Evolutionary conservation across 2,888 invertebrate genomes (phyloP).

Genomic region (Agelastica alni): DNA sequence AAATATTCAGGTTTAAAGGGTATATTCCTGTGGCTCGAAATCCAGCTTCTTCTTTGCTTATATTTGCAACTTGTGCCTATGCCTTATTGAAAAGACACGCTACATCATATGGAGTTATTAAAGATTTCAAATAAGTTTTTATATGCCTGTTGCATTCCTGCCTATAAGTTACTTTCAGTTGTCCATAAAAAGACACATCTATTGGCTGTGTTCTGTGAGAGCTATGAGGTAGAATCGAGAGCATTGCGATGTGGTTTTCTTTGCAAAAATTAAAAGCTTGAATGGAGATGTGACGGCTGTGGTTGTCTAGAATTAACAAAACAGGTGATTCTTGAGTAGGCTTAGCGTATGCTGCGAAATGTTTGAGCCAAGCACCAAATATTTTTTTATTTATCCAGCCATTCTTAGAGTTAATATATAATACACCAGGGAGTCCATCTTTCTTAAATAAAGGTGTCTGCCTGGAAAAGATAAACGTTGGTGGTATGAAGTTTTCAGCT

Average conservation of each 20-base stretch:
- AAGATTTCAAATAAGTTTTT: conserved; percentile 19
- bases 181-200: conserved; percentile 26
- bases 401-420: conserved; percentile 44
- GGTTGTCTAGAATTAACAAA: conserved; percentile 45
- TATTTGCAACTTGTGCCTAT: conserved; percentile 22
- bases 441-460: conserved; percentile 49
- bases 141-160: conserved; percentile 26
- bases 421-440: conserved; percentile 32
- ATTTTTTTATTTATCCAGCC: conserved; percentile 43
- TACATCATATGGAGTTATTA: conserved; percentile 29
- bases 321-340: conserved; percentile 47
- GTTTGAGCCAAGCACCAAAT: conserved; percentile 31
- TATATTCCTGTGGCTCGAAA: conserved; percentile 24
- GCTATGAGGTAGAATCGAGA: conserved; percentile 16
- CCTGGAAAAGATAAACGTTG: conserved; percentile 56
- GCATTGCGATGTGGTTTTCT: conserved; percentile 26
- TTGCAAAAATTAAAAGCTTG: conserved; percentile 27
- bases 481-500: conserved; percentile 52
- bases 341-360: conserved; percentile 44
- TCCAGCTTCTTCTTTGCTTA: conserved; percentile 32
- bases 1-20: conserved; percentile 37
- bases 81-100: conserved; percentile 28
- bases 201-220: conserved; percentile 35
- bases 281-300: conserved; percentile 32
- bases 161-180: conserved; percentile 19